Base-by-base conservation (phyloP, 2,888 invertebrate genomes). In the Fragum fragum region DNA sequence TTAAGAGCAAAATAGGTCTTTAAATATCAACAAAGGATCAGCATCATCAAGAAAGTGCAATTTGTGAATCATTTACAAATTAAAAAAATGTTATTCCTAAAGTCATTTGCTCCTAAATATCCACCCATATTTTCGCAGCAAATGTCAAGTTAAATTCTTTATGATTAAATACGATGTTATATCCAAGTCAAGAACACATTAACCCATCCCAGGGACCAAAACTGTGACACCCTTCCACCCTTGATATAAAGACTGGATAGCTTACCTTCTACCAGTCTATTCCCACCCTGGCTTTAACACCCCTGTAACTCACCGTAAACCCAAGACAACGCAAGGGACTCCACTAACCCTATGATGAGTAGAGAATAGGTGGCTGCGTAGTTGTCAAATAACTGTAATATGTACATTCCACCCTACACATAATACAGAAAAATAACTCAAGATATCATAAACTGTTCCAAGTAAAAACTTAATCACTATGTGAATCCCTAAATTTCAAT, bases 341-440 rank as follows among this genome's bases (percentile, higher is more conserved):
- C 96, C 36, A 96, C 96, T 87, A 97, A 93, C n/a, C 95, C 95
- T 74, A 96, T 95, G 74, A 95, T 92, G 36, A 95, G 92, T 1
- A 95, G 92, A 7, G 95, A 95, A 92, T 95, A 95, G 52, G 95
- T 95, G 71, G 95, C 95, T 23, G 95, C 95, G 88, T 95, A 95
- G 85, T 95, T 95, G 86, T 95, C 95, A 86, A 95, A 93, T 77
- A 95, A 89, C 81, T 95, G 94, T 72, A 95, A 91, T 92, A 95
- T 94, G 90, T 95, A 95, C 90, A 95, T 93, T 16, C 95, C 94
- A 61, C 93, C 94, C 93, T 94, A 88, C 26, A 81, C 82, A 86
- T 69, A 87, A 78, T 57, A 85, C 74, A 83, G 76, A 79, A 79
- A 80, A 81, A 79, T 73, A 61, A 61, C 61, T 61, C 61, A 70